Percentiles rank a stretch among this genome's conserved stretches.
phyloP scores from a whole-genome alignment of 2,888 invertebrate genomes.

The Strigamia crassipes region DNA sequence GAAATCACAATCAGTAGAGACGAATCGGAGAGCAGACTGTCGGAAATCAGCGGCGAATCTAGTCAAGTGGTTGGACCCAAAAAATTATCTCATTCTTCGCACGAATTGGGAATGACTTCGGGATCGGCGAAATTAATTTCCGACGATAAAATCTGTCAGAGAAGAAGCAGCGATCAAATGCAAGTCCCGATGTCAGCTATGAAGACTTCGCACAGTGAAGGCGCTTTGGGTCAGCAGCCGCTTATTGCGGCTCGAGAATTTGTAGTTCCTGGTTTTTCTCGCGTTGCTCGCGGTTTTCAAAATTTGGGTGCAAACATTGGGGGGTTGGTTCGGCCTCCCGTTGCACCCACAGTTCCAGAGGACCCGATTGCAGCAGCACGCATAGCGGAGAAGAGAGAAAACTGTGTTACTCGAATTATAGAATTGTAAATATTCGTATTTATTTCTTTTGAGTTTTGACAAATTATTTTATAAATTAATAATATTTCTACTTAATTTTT shows the following conservation, averaged over 20 bases:
- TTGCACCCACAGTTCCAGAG: slow-evolving; percentile 6
- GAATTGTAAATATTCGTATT: slow-evolving; percentile 49
- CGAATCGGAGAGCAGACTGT: slow-evolving; percentile 36
- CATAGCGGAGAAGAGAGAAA: slow-evolving; percentile 39
- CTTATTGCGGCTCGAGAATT: slow-evolving; percentile 44
- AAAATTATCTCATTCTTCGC: slow-evolving; percentile 53
- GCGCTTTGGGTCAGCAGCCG: slow-evolving; percentile 66
- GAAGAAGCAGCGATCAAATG: not conserved
- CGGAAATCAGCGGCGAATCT: not conserved
- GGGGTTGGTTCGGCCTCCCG: not conserved
- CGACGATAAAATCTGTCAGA: not conserved
- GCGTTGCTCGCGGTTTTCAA: slow-evolving; percentile 84
- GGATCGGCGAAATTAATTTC: not conserved
- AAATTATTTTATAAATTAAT: not conserved
- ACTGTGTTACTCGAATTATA: slow-evolving; percentile 51
- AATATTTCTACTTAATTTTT: not conserved
- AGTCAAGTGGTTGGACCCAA: slow-evolving; percentile 41
- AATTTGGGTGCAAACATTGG: slow-evolving; percentile 70
- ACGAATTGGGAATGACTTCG: slow-evolving; percentile 50
- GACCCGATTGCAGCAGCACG: not conserved
- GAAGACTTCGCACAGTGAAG: slow-evolving; percentile 78
- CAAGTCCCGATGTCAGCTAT: slow-evolving; percentile 58
- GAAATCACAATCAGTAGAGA: slow-evolving; percentile 52
- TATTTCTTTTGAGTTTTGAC: not conserved
- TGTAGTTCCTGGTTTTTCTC: slow-evolving; percentile 68